Base-by-base conservation (phyloP, 2,113 vertebrate genomes). In the Trichomycterus rosablanca region DNA sequence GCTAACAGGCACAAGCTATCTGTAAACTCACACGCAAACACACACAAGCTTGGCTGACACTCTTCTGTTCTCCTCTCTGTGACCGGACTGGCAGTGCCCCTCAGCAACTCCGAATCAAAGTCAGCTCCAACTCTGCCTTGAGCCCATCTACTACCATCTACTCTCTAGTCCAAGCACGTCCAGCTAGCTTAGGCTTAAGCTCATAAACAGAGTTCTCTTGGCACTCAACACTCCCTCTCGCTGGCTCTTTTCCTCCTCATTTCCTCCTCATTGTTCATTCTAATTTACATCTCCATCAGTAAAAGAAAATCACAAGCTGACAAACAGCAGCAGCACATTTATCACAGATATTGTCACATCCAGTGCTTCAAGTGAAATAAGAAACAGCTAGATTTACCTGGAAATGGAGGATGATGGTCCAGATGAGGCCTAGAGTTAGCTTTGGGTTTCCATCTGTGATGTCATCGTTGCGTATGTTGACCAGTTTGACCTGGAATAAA, bases 331-430 rank as follows among this genome's bases (percentile, higher is more conserved):
- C 10, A 7, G 55, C 23, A n/a, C n/a, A n/a, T n/a, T n/a, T n/a
- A n/a, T n/a, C n/a, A n/a, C n/a, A n/a, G n/a, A n/a, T n/a, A n/a
- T n/a, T n/a, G n/a, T n/a, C n/a, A n/a, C n/a, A n/a, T n/a, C n/a
- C n/a, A n/a, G n/a, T n/a, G n/a, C n/a, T n/a, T n/a, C n/a, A 35
- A 49, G 12, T 11, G 28, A 30, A 30, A 30, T 4, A 49, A 20
- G 7, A 50, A 22, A 53, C 14, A 46, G 30, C 6, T 15, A 28
- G 20, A 23, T 82, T 70, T 85, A 97, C 96, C 93, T 98, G 96
- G 84, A 98, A 98, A 80, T 98, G 96, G 37, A 98, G 91, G 80
- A 98, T 98, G 82, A 98, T 97, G 42, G 96, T 98, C 96, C 96
- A 98, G 76, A 98, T 98, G 73, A 98, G 89, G 35, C 96, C 96